Conservation (phyloP, 2,113 vertebrate species). For the Polyodon spathula region DNA sequence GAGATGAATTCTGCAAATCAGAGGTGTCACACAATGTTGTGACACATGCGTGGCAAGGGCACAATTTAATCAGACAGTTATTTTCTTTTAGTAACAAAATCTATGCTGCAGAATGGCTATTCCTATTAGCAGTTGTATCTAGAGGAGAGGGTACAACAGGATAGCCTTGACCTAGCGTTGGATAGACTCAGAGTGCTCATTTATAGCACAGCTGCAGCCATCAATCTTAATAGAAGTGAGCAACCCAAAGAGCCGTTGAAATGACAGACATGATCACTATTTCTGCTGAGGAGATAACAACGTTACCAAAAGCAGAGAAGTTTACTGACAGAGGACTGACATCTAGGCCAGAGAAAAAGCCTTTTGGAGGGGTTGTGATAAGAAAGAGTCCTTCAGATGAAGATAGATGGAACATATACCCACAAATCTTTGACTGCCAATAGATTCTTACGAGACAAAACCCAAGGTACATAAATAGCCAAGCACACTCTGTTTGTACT, state of each 20-base stretch:
- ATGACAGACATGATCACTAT: slow-evolving; percentile 59
- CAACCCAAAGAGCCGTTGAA: slow-evolving; percentile 68
- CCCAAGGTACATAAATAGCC: slow-evolving; percentile 10
- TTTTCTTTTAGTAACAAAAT: slow-evolving; percentile 35
- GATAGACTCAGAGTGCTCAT: slow-evolving; percentile 53
- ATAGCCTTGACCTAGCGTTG: slow-evolving; percentile 22
- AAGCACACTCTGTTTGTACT: neutral
- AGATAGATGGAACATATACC: too few species aligned
- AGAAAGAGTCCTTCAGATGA: neutral
- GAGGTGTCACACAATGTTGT: too few species aligned
- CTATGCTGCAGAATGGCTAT: too few species aligned
- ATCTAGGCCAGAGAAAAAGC: neutral
- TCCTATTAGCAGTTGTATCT: slow-evolving; percentile 25
- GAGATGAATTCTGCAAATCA: too few species aligned
- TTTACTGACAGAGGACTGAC: neutral
- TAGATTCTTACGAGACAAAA: slow-evolving; percentile 11
- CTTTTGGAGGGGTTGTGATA: too few species aligned
- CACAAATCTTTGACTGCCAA: too few species aligned
- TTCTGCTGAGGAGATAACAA: slow-evolving; percentile 40
- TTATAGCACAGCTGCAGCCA: slow-evolving; percentile 58
- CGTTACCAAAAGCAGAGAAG: slow-evolving; percentile 24
- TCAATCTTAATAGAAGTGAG: slow-evolving; percentile 69
- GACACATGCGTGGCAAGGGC: too few species aligned
- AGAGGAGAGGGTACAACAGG: slow-evolving; percentile 11
- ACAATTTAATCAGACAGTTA: too few species aligned